Base-by-base conservation (phyloP, 2,113 vertebrate genomes). In the Leucopternis melanops region DNA sequence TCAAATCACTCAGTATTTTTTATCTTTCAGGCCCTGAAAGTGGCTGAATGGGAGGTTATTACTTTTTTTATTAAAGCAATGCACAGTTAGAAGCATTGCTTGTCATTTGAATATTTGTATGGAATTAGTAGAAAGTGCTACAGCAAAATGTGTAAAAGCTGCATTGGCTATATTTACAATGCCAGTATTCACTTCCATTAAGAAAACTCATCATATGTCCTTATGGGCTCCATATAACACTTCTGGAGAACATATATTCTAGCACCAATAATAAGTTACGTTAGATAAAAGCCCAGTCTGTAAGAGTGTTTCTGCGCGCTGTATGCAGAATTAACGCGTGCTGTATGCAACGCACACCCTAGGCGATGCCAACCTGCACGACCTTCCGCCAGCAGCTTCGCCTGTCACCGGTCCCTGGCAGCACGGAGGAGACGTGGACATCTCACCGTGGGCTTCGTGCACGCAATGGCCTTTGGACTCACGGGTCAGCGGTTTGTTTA, bases 401-500 rank as follows among this genome's bases (percentile, higher is more conserved):
- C 61, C 45, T 2, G 11, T 4, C 44, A 10, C 40, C 23, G 1
- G 14, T 3, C 20, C 5, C 8, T 3, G 38, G 38, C 18, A 13
- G 20, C n/a, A 4, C 54, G 5, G 34, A 29, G 69, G 19, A 8
- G 25, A 5, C 0, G 5, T 1, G 25, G 29, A 3, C n/a, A 4
- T 11, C 15, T 55, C 17, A 0, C n/a, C 2, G 34, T 0, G 62
- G 62, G 31, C 4, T 47, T 26, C 13, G 40, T 11, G 54, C 25
- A 10, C 7, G 0, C 27, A 2, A 1, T 1, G 34, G 17, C 13
- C 1, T 12, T 13, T 20, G 32, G n/a, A 5, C 32, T 36, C 14
- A 4, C 38, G 1, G 14, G 25, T 8, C 75, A 36, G 62, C 0
- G 1, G 62, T 21, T 50, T 22, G 40, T 23, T 29, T 6, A 5